These are phyloP conservation scores for Stomatorhinus ivindoensis DNA, from an alignment of 2,113 vertebrate species.

Conservation along the genomic window DNA sequence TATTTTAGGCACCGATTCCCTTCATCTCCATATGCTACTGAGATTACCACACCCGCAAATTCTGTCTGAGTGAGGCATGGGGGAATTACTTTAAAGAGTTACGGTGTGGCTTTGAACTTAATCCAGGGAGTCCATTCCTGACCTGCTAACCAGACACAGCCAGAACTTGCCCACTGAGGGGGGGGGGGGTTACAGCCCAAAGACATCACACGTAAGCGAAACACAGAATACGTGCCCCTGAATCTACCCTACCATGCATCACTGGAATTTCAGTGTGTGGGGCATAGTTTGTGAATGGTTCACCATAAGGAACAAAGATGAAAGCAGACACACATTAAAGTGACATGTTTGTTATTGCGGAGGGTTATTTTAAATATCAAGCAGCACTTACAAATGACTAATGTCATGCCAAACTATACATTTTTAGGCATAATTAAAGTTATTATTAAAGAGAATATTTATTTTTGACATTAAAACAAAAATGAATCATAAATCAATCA, in stretches of 20 bases:
- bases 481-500: neutral
- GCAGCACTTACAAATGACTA: neutral
- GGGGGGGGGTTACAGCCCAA: neutral
- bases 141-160: constrained; percentile 30
- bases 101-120: constrained; percentile 44
- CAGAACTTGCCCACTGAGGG: neutral
- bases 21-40: constrained; percentile 47
- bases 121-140: constrained; percentile 40
- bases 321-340: neutral
- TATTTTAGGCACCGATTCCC: constrained; percentile 55
- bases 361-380: neutral
- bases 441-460: neutral
- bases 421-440: neutral
- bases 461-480: neutral
- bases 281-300: neutral
- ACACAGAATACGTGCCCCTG: neutral
- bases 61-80: constrained; percentile 48
- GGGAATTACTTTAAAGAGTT: constrained; percentile 64
- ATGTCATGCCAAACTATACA: neutral
- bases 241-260: neutral
- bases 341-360: neutral
- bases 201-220: neutral
- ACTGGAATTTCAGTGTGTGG: neutral
- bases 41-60: constrained; percentile 58
- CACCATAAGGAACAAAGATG: neutral